Evolutionary conservation across 1,140 invertebrate species (phyloP).

Genomic region (Camponotus floridanus): DNA sequence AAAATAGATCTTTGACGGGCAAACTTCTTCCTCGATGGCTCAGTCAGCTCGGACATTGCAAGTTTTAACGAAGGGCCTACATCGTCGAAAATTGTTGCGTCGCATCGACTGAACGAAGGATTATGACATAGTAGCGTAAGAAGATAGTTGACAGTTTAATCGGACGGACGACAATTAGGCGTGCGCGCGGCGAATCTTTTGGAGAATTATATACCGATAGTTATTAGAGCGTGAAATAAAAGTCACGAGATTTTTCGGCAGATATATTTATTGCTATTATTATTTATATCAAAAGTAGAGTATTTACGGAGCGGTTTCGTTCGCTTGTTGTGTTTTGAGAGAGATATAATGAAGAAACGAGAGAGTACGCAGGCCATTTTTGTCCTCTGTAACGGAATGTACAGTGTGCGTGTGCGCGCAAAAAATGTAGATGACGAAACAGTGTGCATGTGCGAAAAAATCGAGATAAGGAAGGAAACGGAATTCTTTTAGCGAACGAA

Average conservation of each 20-base stretch:
- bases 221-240: slow-evolving; percentile 67
- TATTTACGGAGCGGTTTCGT: slow-evolving; percentile 75
- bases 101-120: slow-evolving; percentile 38
- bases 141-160: slow-evolving; percentile 49
- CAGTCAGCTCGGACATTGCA: slow-evolving; percentile 31
- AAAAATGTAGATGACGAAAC: slow-evolving; percentile 21
- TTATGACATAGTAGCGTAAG: slow-evolving; percentile 37
- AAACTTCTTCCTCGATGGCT: slow-evolving; percentile 52
- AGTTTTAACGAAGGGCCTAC: slow-evolving; percentile 63
- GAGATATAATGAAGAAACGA: slow-evolving; percentile 67
- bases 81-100: slow-evolving; percentile 52
- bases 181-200: slow-evolving; percentile 62
- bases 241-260: slow-evolving; percentile 69
- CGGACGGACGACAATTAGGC: slow-evolving; percentile 6
- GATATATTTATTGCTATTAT: slow-evolving; percentile 76
- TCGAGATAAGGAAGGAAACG: slow-evolving; percentile 23
- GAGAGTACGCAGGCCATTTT: slow-evolving; percentile 46
- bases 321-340: slow-evolving; percentile 77
- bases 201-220: slow-evolving; percentile 74
- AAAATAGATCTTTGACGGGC: not conserved
- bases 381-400: slow-evolving; percentile 62
- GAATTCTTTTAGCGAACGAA: slow-evolving; percentile 57
- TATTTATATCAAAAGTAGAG: slow-evolving; percentile 72
- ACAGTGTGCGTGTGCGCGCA: slow-evolving; percentile 32
- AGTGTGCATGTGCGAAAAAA: slow-evolving; percentile 26